A percentile compares a stretch with the other conserved stretches of the same genome.
phyloP scores from a whole-genome alignment of 2,113 vertebrate species.

The Chauna torquata region DNA sequence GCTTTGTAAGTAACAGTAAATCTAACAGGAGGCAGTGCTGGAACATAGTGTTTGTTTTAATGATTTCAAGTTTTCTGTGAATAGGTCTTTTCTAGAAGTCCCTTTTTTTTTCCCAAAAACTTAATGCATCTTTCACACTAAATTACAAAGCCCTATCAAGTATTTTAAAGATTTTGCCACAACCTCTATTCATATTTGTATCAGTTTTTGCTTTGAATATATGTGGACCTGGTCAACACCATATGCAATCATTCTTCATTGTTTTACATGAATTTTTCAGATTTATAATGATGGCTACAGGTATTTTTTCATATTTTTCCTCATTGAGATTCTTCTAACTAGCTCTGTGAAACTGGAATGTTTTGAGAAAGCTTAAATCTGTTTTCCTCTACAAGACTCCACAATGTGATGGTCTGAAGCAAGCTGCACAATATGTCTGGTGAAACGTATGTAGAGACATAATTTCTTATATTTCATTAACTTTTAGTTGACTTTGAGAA shows the following conservation, averaged over 20 bases:
- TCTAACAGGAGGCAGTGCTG: neutral
- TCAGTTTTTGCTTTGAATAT: neutral
- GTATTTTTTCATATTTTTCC: neutral
- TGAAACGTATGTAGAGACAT: neutral
- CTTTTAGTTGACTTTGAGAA: neutral
- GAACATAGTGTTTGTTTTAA: neutral
- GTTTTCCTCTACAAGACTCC: neutral
- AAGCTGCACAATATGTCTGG: neutral
- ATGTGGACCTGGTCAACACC: neutral
- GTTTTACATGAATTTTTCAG: neutral
- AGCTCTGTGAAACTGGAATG: neutral
- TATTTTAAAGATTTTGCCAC: neutral
- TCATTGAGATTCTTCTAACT: neutral
- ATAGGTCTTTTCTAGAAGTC: neutral
- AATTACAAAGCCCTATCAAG: neutral
- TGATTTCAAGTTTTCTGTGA: neutral
- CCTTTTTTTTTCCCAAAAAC: neutral
- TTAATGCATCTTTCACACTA: neutral
- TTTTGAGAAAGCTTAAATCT: neutral
- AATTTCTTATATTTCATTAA: neutral
- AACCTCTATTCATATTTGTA: neutral
- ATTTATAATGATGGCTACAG: neutral
- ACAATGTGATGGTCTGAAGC: neutral
- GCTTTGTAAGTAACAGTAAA: neutral
- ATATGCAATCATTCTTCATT: neutral